These are phyloP conservation scores for Indicator indicator DNA, from an alignment of 2,113 vertebrate species.

Conservation along the genomic window DNA sequence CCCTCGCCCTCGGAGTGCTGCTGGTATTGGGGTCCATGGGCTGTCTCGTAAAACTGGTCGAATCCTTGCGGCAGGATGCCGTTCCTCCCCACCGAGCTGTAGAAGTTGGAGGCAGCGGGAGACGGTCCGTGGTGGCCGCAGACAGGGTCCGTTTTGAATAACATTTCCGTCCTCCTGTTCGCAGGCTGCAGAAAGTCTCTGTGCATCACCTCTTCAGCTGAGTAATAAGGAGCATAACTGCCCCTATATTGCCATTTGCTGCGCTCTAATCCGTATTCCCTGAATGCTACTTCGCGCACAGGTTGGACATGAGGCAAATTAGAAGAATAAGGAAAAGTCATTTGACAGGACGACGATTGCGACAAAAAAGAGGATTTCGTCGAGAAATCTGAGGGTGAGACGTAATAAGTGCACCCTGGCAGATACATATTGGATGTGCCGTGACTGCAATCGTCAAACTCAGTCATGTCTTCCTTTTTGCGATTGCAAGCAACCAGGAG, in stretches of 20 bases:
- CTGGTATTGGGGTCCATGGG: constrained; percentile 73
- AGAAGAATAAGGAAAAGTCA: constrained; percentile 96
- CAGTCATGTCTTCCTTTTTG: constrained; percentile 92
- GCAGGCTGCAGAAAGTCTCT: constrained; percentile 82
- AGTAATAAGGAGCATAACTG: constrained; percentile 94
- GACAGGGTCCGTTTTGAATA: constrained; percentile 89
- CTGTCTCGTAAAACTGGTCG: constrained; percentile 94
- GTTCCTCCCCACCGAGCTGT: constrained; percentile 90
- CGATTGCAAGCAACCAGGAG: constrained; percentile 85
- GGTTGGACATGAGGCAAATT: constrained; percentile 96
- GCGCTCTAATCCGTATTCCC: constrained; percentile 96
- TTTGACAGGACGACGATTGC: constrained; percentile 94
- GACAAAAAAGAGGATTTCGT: constrained; percentile 95
- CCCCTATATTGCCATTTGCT: constrained; percentile 94
- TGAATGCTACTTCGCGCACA: constrained; percentile 95
- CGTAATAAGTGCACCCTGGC: constrained; percentile 96
- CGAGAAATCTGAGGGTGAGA: constrained; percentile 95
- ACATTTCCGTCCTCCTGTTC: constrained; percentile 89
- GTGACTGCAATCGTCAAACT: constrained; percentile 95
- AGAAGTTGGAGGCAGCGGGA: constrained; percentile 84
- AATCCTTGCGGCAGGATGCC: constrained; percentile 97
- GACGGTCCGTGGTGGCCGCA: constrained; percentile 85
- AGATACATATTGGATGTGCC: constrained; percentile 97
- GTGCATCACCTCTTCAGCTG: constrained; percentile 91
- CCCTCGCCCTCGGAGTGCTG: constrained; percentile 72